These are phyloP conservation scores for Drosophila nikananu DNA, from an alignment of 1,140 invertebrate species.

Conservation along the genomic window DNA sequence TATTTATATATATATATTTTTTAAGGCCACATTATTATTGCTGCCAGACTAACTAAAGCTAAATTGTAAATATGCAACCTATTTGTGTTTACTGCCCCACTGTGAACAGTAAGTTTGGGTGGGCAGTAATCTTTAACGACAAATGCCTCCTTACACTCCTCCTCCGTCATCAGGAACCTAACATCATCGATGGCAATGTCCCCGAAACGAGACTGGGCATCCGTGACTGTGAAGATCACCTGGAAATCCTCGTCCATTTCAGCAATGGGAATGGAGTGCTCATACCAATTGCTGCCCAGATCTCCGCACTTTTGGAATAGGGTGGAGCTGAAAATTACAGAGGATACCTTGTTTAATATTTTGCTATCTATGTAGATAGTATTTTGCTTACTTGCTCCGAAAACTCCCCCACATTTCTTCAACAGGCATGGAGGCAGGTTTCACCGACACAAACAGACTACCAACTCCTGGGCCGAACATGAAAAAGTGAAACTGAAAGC, in stretches of 20 bases:
- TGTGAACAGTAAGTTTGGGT: background rate
- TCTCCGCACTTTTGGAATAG: slow-evolving; percentile 6
- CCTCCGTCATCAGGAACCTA: slow-evolving; percentile 50
- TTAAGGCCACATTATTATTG: no score
- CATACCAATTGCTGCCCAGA: slow-evolving; percentile 3
- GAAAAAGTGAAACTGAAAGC: slow-evolving; percentile 10
- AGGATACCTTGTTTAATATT: no score
- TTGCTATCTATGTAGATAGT: no score
- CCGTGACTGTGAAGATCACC: slow-evolving; percentile 58
- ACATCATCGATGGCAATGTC: slow-evolving; percentile 83
- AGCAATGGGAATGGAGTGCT: slow-evolving; percentile 1
- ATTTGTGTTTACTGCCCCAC: background rate
- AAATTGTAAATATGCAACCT: background rate
- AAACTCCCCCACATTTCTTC: background rate
- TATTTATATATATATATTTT: background rate
- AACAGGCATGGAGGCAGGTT: background rate
- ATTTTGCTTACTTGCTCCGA: background rate
- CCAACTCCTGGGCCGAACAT: slow-evolving; percentile 1
- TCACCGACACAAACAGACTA: background rate
- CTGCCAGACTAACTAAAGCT: background rate
- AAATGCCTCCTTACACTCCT: slow-evolving; percentile 38
- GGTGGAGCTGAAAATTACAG: background rate
- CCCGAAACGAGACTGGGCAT: slow-evolving; percentile 36
- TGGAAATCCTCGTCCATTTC: slow-evolving; percentile 71
- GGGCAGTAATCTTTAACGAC: background rate